Evolutionary conservation across 2,888 invertebrate genomes (phyloP).

Genomic region (Volucella inflata): DNA sequence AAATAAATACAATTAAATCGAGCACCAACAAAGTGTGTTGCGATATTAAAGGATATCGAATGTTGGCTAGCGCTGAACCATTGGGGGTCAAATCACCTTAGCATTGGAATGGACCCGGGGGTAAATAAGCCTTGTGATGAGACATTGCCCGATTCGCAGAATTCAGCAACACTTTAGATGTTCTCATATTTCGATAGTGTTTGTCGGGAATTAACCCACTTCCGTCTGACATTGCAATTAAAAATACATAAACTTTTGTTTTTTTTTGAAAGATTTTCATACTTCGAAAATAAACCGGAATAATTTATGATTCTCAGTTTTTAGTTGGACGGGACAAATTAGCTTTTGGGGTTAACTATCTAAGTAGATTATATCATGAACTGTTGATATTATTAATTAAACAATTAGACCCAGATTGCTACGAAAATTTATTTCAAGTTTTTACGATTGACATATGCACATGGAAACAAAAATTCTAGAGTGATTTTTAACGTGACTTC

Average conservation of each 20-base stretch:
- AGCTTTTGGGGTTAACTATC: conserved; percentile 11
- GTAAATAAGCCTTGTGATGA: conserved; percentile 5
- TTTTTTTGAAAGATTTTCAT: conserved; percentile 17
- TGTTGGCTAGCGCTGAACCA: conserved; percentile 19
- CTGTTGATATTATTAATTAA: too few species aligned
- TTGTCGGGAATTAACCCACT: not conserved
- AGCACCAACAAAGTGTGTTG: conserved; percentile 10
- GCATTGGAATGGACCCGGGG: conserved; percentile 5
- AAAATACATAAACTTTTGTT: conserved; percentile 28
- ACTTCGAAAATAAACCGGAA: not conserved
- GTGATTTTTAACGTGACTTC: too few species aligned
- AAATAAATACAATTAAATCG: not conserved
- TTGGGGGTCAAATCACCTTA: conserved; percentile 27
- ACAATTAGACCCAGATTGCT: too few species aligned
- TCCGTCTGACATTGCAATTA: conserved; percentile 8
- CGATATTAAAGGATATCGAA: conserved; percentile 52
- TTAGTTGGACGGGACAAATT: not conserved
- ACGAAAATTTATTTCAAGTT: too few species aligned
- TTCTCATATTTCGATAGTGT: conserved; percentile 18
- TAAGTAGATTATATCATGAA: not conserved
- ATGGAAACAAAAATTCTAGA: too few species aligned
- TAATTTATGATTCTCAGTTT: conserved; percentile 3
- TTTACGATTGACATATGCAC: too few species aligned
- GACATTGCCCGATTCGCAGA: not conserved
- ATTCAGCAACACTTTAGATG: conserved; percentile 10